phyloP scores from a whole-genome alignment of 2,797 vertebrate species.

The Coregonus suidteri region DNA sequence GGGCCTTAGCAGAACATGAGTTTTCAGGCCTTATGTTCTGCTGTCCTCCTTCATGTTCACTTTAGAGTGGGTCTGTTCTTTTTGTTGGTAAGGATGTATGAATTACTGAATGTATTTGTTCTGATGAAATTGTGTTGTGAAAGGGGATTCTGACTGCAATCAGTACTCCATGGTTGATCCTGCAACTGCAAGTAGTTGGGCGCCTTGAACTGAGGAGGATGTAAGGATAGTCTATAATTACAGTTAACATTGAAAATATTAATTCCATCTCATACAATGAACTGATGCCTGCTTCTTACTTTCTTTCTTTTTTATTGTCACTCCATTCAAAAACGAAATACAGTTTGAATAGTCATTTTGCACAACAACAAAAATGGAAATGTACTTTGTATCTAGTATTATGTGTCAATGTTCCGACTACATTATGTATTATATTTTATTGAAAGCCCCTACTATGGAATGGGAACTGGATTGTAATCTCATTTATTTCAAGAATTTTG shows the following conservation, averaged over 20 bases:
- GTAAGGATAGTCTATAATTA: background rate
- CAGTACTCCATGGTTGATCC: constrained; percentile 19
- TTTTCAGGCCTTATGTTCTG: constrained; percentile 61
- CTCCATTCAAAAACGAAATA: constrained; percentile 35
- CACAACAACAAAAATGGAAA: constrained; percentile 59
- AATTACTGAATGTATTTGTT: constrained; percentile 28
- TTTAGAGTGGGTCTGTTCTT: constrained; percentile 46
- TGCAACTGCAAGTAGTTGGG: constrained; percentile 1
- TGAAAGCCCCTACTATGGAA: constrained; percentile 42
- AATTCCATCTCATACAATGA: background rate
- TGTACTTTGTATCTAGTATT: constrained; percentile 25
- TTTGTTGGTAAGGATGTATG: constrained; percentile 50
- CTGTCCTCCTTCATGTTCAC: background rate
- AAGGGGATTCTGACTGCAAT: background rate
- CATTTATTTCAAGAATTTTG: constrained; percentile 48
- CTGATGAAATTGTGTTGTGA: background rate
- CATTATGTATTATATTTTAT: constrained; percentile 39
- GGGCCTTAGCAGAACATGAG: constrained; percentile 38
- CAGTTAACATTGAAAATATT: constrained; percentile 1
- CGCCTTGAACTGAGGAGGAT: background rate
- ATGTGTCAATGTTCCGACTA: constrained; percentile 19
- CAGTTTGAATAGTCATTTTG: constrained; percentile 56
- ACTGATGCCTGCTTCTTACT: constrained; percentile 26
- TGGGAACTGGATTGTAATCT: constrained; percentile 50
- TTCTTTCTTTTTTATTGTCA: constrained; percentile 33